Conservation (phyloP, 2,797 vertebrate genomes). For the Lepilemur ruficaudatus region DNA sequence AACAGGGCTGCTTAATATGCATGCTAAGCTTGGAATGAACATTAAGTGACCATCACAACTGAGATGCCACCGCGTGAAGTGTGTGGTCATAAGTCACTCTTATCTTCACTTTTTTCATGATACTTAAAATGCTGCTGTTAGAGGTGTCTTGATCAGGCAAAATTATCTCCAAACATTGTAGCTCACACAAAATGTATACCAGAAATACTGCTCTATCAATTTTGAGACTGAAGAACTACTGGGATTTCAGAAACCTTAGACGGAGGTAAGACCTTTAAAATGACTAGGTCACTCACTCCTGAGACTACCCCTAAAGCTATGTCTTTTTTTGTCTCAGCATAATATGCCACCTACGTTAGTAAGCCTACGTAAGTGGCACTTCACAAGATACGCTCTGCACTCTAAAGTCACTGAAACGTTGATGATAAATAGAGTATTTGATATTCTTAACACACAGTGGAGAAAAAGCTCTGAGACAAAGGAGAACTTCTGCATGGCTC, state of each 20-base stretch:
- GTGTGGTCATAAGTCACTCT: neutral
- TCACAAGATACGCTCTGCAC: neutral
- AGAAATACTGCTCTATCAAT: neutral
- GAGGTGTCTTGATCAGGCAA: neutral
- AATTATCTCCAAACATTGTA: neutral
- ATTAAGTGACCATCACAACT: neutral
- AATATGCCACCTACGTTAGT: neutral
- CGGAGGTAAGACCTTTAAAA: neutral
- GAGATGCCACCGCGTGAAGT: neutral
- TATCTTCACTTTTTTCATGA: neutral
- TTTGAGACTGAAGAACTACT: neutral
- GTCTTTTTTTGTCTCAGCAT: neutral
- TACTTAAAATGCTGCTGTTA: neutral
- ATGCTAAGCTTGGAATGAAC: neutral
- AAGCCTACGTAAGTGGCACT: neutral
- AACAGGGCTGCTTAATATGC: neutral
- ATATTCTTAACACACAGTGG: neutral
- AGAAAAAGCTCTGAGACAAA: neutral
- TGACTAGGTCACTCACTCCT: neutral
- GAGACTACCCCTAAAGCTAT: neutral
- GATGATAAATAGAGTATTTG: constrained; percentile 27
- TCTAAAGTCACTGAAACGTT: neutral
- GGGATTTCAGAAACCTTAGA: neutral
- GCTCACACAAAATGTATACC: neutral
- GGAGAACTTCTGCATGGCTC: neutral